A percentile compares a stretch with the other conserved stretches of the same genome.
phyloP scores from a whole-genome alignment of 2,888 invertebrate genomes.

The Tipula confusa region DNA sequence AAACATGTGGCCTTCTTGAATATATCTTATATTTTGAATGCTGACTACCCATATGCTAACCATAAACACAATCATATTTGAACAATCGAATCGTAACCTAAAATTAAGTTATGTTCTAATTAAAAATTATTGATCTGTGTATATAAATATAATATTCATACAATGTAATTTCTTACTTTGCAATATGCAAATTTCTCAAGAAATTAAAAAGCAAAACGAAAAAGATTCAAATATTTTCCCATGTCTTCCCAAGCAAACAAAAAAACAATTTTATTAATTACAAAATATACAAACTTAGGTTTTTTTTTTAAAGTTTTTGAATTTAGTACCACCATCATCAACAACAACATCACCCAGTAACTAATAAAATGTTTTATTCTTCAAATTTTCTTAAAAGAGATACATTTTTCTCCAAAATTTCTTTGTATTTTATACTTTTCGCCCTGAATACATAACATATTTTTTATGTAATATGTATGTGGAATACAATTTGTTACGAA shows the following conservation, averaged over 20 bases:
- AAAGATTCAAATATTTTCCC: neutral
- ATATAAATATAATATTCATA: too few relatives aligned
- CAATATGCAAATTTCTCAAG: neutral
- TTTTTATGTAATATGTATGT: neutral
- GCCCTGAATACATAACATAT: neutral
- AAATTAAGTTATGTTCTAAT: too few relatives aligned
- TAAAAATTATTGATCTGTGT: too few relatives aligned
- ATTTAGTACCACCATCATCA: neutral
- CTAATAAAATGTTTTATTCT: neutral
- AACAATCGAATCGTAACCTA: too few relatives aligned
- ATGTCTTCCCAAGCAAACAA: neutral
- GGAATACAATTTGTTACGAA: neutral
- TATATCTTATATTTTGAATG: too few relatives aligned
- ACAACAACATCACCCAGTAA: neutral
- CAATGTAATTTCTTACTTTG: neutral
- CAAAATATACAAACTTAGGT: neutral
- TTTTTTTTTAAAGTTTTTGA: neutral
- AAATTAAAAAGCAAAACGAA: neutral
- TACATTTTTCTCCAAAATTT: neutral
- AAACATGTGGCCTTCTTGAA: too few relatives aligned
- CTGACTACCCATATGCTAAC: too few relatives aligned
- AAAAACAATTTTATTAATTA: constrained; percentile 3
- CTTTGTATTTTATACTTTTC: neutral
- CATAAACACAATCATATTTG: too few relatives aligned
- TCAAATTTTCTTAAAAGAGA: neutral